Conservation (phyloP, 2,888 invertebrate species). For the Andrena hattorfiana region DNA sequence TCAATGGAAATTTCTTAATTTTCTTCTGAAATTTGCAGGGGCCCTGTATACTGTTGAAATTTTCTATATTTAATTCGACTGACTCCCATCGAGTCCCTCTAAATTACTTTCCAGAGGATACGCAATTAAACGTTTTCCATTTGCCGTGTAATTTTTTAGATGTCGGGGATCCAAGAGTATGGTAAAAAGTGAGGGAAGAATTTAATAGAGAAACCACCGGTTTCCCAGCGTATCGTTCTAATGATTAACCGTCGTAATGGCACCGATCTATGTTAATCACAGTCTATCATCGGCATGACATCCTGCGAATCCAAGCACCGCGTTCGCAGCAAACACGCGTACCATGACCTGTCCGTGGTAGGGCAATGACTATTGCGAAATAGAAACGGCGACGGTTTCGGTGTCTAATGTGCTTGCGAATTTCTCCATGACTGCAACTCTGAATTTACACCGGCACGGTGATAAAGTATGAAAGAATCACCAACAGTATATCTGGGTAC, state of each 20-base stretch:
- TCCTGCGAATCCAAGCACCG: conserved; percentile 71
- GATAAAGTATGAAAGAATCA: no score
- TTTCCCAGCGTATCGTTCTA: conserved; percentile 70
- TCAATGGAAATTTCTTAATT: no score
- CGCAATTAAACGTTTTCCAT: conserved; percentile 6
- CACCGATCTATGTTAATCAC: conserved; percentile 76
- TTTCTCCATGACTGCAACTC: no score
- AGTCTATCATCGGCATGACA: conserved; percentile 79
- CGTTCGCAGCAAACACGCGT: conserved; percentile 63
- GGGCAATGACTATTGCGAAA: conserved; percentile 49
- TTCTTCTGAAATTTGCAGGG: no score
- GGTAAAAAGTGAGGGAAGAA: conserved; percentile 28
- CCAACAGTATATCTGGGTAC: no score
- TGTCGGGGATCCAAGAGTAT: background rate
- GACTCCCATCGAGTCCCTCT: no score
- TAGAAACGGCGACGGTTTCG: conserved; percentile 42
- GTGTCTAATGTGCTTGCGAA: conserved; percentile 4
- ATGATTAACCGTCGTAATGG: conserved; percentile 77
- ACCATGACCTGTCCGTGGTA: conserved; percentile 60
- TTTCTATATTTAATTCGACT: no score
- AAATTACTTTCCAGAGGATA: background rate
- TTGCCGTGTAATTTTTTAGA: background rate
- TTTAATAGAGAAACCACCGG: conserved; percentile 46
- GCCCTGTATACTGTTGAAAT: no score
- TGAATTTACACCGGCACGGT: no score